Evolutionary conservation across 2,888 invertebrate species (phyloP).

Genomic region (Cerastoderma edule): DNA sequence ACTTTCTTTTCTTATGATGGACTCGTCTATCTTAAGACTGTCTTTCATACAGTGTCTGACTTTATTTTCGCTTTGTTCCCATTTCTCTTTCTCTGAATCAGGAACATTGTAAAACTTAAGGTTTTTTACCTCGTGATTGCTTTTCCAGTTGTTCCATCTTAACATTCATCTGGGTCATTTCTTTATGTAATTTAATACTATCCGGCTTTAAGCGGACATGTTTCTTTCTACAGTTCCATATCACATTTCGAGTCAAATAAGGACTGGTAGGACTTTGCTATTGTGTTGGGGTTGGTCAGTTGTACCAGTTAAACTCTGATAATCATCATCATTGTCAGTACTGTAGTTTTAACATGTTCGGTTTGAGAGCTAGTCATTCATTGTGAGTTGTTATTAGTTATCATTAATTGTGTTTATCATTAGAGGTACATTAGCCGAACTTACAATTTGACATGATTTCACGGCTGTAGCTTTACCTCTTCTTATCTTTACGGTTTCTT

Average conservation of each 20-base stretch:
- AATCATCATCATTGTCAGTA: not conserved
- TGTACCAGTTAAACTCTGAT: not conserved
- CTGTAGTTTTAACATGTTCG: not conserved
- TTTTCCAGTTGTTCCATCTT: slow-evolving; percentile 13
- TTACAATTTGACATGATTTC: no score
- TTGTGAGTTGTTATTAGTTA: not conserved
- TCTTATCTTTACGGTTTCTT: no score
- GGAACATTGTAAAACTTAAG: slow-evolving; percentile 9
- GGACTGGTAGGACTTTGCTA: not conserved
- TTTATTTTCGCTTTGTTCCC: slow-evolving; percentile 17
- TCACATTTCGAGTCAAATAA: slow-evolving; percentile 4
- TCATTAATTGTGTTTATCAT: no score
- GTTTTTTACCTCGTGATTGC: slow-evolving; percentile 6
- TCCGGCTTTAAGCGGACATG: not conserved
- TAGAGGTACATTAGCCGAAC: no score
- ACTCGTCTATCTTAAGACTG: not conserved
- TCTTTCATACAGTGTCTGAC: not conserved
- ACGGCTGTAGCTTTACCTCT: no score
- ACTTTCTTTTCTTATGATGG: slow-evolving; percentile 11
- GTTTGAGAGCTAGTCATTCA: slow-evolving; percentile 2
- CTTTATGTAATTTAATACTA: not conserved
- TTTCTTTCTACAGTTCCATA: not conserved
- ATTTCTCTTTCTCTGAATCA: slow-evolving; percentile 5
- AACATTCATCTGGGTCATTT: not conserved
- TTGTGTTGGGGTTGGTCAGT: not conserved